Percentiles rank a stretch among this genome's conserved stretches.
Evolutionary conservation across 2,113 vertebrate species (phyloP).

Genomic region (Antigone vipio): DNA sequence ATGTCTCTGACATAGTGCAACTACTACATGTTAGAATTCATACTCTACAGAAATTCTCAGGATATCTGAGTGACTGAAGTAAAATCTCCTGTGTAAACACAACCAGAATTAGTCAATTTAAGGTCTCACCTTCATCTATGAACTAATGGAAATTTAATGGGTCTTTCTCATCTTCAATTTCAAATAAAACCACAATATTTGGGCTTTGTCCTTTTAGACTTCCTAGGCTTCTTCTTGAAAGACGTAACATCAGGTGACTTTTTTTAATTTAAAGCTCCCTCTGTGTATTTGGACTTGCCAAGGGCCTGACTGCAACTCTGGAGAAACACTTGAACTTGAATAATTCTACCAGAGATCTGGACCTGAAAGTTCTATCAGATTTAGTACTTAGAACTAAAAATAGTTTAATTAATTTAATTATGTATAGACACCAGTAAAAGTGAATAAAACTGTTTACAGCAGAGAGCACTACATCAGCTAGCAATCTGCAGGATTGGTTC

Average conservation of each 20-base stretch:
- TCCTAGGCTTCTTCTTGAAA: not conserved
- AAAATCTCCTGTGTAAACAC: not conserved
- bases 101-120: not conserved
- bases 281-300: not conserved
- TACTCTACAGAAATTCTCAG: not conserved
- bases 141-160: not conserved
- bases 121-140: not conserved
- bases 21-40: not conserved
- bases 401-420: not conserved
- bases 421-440: not conserved
- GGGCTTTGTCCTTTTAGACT: not conserved
- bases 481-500: not conserved
- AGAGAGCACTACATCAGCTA: not conserved
- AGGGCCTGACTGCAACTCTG: not conserved
- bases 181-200: not conserved
- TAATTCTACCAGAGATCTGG: not conserved
- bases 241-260: rapidly evolving
- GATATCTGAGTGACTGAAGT: not conserved
- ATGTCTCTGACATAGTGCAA: not conserved
- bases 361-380: not conserved
- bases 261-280: not conserved
- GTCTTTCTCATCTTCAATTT: not conserved
- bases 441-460: not conserved
- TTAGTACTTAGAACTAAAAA: not conserved
- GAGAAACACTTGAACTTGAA: not conserved